Conservation (phyloP, 2,113 vertebrate species). For the Marcusenius ussheri region DNA sequence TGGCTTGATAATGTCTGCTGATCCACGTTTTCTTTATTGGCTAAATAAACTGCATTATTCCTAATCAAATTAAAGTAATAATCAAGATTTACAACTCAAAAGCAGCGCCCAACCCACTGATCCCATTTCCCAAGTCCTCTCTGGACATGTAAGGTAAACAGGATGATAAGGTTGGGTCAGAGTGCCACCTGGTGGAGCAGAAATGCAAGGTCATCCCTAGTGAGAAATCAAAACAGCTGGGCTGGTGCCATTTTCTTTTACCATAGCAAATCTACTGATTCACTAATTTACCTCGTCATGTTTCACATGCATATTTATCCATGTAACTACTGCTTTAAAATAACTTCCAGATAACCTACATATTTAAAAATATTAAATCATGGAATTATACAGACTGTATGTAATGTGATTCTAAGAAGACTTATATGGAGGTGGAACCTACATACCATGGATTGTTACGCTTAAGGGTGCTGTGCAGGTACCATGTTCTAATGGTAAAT, state of each 20-base stretch:
- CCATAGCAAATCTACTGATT: background rate
- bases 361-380: background rate
- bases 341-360: background rate
- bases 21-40: background rate
- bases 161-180: background rate
- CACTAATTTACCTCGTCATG: background rate
- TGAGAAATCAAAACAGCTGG: background rate
- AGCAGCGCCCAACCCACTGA: background rate
- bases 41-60: background rate
- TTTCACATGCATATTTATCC: background rate
- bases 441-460: background rate
- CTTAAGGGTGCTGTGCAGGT: background rate
- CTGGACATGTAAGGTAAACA: background rate
- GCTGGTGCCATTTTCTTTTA: background rate
- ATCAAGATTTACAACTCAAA: background rate
- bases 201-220: background rate
- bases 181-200: slow-evolving; percentile 52
- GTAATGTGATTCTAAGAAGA: background rate
- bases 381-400: background rate
- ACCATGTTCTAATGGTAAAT: background rate
- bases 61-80: background rate
- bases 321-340: background rate
- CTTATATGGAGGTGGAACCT: background rate
- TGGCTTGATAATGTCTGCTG: background rate
- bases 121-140: background rate